Evolutionary conservation across 2,888 invertebrate genomes (phyloP).

Genomic region (Nemotelus nigrinus): DNA sequence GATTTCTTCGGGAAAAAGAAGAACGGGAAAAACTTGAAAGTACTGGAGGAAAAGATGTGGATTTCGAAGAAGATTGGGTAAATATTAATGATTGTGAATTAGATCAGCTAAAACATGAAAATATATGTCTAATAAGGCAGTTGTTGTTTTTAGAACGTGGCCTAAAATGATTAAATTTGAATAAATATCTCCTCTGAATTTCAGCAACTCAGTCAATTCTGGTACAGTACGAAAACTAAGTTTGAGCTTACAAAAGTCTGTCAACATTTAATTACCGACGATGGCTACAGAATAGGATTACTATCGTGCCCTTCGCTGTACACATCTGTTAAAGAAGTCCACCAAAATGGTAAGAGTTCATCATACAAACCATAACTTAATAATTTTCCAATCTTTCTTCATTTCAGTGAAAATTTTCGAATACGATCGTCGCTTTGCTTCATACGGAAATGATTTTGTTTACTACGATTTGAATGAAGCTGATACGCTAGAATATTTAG

Average conservation of each 20-base stretch:
- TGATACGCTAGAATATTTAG: slow-evolving; percentile 71
- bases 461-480: slow-evolving; percentile 91
- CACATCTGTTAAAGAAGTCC: slow-evolving; percentile 69
- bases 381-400: neutral
- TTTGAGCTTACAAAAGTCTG: slow-evolving; percentile 75
- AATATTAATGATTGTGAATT: slow-evolving; percentile 39
- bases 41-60: slow-evolving; percentile 65
- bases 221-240: slow-evolving; percentile 90
- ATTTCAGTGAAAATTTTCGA: slow-evolving; percentile 76
- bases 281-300: slow-evolving; percentile 77
- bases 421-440: slow-evolving; percentile 84
- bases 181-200: slow-evolving; percentile 53
- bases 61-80: slow-evolving; percentile 87
- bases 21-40: slow-evolving; percentile 70
- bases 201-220: slow-evolving; percentile 97
- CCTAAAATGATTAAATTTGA: too few relatives aligned
- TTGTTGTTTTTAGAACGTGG: too few relatives aligned
- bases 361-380: neutral
- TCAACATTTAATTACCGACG: slow-evolving; percentile 65
- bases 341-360: slow-evolving; percentile 54
- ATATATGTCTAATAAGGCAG: too few relatives aligned
- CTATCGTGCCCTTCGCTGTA: slow-evolving; percentile 91
- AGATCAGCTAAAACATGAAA: too few relatives aligned
- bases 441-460: slow-evolving; percentile 80
- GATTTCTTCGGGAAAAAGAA: slow-evolving; percentile 79